Evolutionary conservation across 2,113 vertebrate species (phyloP), one percentile per base, ranked within the genome.

Genomic region (Ptilonorhynchus violaceus): DNA sequence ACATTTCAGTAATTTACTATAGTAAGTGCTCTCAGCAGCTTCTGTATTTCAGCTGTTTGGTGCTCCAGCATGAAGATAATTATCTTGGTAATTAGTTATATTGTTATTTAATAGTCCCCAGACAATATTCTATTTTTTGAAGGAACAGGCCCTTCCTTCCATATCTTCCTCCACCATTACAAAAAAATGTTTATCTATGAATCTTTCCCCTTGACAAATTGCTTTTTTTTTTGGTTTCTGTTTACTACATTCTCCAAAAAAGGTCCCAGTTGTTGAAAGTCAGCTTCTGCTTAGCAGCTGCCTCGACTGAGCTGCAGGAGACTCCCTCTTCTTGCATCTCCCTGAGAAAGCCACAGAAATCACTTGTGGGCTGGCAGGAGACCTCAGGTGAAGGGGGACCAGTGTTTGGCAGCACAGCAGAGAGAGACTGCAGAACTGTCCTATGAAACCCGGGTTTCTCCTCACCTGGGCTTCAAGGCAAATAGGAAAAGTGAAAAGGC

Each of bases 31-130:
- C 59, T 93, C 92, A 88, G 77, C 67, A 96, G 73, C 89, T 95
- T 92, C 79, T 92, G 68, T 67, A 53, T 87, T 97, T 96, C 89
- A 96, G 85, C 76, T 89, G 41, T 92, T 88, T 85, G 74, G 56
- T 94, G 69, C 76, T 92, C 70, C 53, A 93, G 58, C 66, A 66
- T 79, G 55, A 96, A 96, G 68, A 91, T 93, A 90, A 94, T 92
- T 80, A 87, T 77, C 77, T 88, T 92, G 41, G 82, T 93, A 95
- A 97, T 95, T 96, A 96, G 90, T 95, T 90, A 92, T 81, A 96
- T 94, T 96, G 88, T 95, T 96, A 77, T 88, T 85, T 93, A 96
- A 96, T 83, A 77, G 88, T 77, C n/a, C 35, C n/a, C 22, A 94
- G 90, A 92, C 70, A 96, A 97, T 96, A 87, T 78, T 88, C 28